A percentile compares a stretch with the other conserved stretches of the same genome.
Evolutionary conservation across 2,113 vertebrate genomes (phyloP).

Genomic region (Epinephelus fuscoguttatus): DNA sequence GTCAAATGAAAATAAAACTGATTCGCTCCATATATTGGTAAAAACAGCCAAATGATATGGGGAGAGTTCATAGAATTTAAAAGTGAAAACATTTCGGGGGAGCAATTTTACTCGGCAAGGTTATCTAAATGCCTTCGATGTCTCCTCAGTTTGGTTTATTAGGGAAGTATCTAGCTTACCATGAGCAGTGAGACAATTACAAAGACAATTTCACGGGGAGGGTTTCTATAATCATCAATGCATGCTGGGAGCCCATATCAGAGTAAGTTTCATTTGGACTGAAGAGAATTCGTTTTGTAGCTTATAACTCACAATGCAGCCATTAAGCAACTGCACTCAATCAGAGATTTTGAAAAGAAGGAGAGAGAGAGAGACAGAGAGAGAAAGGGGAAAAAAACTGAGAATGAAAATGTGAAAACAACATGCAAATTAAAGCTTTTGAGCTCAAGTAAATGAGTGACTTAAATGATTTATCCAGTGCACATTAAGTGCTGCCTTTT

Average conservation of each 20-base stretch:
- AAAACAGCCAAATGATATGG: conserved; percentile 45
- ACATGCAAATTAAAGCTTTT: conserved; percentile 75
- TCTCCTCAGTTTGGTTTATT: conserved; percentile 75
- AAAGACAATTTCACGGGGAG: conserved; percentile 82
- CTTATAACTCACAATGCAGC: conserved; percentile 79
- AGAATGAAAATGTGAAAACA: conserved; percentile 71
- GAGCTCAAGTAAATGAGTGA: conserved; percentile 67
- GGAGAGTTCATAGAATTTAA: conserved; percentile 46
- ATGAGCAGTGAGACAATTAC: conserved; percentile 81
- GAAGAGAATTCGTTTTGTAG: conserved; percentile 81
- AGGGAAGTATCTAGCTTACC: conserved; percentile 75
- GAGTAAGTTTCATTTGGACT: conserved; percentile 80
- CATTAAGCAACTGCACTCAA: conserved; percentile 75
- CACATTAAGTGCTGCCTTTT: conserved; percentile 61
- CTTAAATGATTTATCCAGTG: conserved; percentile 71
- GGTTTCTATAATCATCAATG: conserved; percentile 83
- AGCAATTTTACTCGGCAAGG: conserved; percentile 61
- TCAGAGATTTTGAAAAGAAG: conserved; percentile 63
- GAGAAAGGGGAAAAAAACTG: conserved; percentile 16
- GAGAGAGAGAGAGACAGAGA: not conserved
- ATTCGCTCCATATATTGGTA: conserved; percentile 17
- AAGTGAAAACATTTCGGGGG: conserved; percentile 53
- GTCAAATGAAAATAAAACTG: conserved; percentile 35
- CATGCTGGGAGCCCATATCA: conserved; percentile 81
- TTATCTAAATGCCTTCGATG: conserved; percentile 68